Base-by-base conservation (phyloP, 2,113 vertebrate genomes). In the Choloepus hoffmanni region DNA sequence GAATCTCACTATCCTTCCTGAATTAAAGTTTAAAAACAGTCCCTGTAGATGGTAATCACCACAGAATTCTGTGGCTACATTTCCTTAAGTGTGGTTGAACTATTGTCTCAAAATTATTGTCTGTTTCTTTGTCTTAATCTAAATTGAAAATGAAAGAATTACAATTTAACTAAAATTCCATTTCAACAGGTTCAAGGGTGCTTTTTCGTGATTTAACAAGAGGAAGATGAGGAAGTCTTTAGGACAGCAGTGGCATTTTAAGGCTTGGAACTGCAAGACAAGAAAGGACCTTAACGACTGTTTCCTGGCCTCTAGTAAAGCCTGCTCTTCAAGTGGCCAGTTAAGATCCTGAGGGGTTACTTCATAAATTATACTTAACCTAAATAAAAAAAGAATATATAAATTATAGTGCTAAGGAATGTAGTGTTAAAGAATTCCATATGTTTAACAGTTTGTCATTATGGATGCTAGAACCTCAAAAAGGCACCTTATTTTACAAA, bases 261-360 rank as follows among this genome's bases (percentile, higher is more conserved):
- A 36, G 79, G 53, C 85, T 85, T 87, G 53, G 24, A 95, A 89
- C 60, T 94, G 65, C 28, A 45, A 96, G 53, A 36, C 40, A 92
- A 33, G 60, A 96, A 93, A 89, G 67, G 67, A 85, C 67, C 74
- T 86, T 92, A 92, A 89, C 55, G 43, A 78, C 87, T 86, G 62
- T 90, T 89, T 82, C 62, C 62, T 92, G 70, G 26, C 36, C 77
- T 89, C 30, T 45, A 84, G 13, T 43, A 78, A 84, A 55, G 28
- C 55, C 19, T 77, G 50, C 0, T 79, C 1, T 26, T 60, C 50
- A 55, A 76, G 36, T 63, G 11, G 40, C 40, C 43, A 45, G 72
- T 43, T 60, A 45, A 74, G 72, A 74, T 74, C 40, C 40, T 74
- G 23, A 40, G 23, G 72, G 72, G 21, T 74, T 74, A 24, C 36